phyloP scores from a whole-genome alignment of 2,113 vertebrate species.

The Plectropomus leopardus region DNA sequence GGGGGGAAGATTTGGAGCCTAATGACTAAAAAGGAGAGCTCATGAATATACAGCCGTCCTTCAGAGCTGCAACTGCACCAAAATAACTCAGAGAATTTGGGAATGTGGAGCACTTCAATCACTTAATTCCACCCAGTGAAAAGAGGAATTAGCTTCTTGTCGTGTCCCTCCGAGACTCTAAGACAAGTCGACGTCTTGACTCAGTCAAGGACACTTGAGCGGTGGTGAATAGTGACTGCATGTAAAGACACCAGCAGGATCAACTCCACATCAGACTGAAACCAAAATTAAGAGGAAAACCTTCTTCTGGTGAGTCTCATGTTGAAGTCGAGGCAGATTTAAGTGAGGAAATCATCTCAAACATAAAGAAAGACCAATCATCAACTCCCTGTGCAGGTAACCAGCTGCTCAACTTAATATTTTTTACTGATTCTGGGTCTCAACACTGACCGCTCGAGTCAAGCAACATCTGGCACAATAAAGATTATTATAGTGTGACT shows the following conservation, averaged over 20 bases:
- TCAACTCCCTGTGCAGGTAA: no score
- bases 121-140: conserved; percentile 45
- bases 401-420: no score
- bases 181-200: conserved; percentile 14
- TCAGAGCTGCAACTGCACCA: conserved; percentile 34
- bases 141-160: conserved; percentile 51
- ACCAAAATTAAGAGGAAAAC: no score
- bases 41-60: conserved; percentile 65
- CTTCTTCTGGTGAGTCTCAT: no score
- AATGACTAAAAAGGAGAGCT: conserved; percentile 64
- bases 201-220: conserved; percentile 27
- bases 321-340: not conserved
- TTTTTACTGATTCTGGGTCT: no score
- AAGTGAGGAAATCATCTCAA: no score
- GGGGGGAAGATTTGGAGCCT: conserved; percentile 53
- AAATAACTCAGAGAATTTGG: conserved; percentile 57
- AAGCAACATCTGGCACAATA: no score
- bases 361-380: no score
- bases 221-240: not conserved
- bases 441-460: no score
- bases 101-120: conserved; percentile 68
- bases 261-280: not conserved
- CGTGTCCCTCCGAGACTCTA: conserved; percentile 28
- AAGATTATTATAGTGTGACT: no score
- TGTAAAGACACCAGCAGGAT: not conserved